Conservation (phyloP, 2,113 vertebrate genomes). For the Macroglossus sobrinus region DNA sequence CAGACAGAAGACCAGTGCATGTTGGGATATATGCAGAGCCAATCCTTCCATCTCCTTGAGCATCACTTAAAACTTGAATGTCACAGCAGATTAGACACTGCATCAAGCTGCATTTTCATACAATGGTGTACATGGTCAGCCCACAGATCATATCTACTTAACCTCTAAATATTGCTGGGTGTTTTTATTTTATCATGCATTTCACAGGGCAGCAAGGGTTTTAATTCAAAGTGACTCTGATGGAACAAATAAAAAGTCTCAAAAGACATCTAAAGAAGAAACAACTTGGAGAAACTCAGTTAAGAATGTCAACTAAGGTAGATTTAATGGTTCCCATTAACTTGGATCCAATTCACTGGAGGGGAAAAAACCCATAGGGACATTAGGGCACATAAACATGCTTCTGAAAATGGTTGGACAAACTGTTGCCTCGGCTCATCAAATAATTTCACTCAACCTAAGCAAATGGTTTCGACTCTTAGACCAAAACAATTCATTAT, state of each 20-base stretch:
- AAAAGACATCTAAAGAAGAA: conserved; percentile 71
- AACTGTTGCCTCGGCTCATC: conserved; percentile 21
- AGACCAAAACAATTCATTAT: conserved; percentile 35
- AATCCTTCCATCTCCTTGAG: conserved; percentile 82
- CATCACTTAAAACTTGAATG: conserved; percentile 87
- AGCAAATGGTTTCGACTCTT: conserved; percentile 42
- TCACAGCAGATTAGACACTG: conserved; percentile 84
- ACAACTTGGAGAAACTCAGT: conserved; percentile 41
- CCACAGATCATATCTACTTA: conserved; percentile 71
- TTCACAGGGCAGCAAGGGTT: conserved; percentile 58
- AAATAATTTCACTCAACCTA: conserved; percentile 14
- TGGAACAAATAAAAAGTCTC: conserved; percentile 73
- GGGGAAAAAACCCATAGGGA: conserved; percentile 62
- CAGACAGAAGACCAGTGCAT: conserved; percentile 87
- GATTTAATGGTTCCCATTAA: conserved; percentile 74
- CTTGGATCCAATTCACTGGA: conserved; percentile 65
- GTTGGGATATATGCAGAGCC: conserved; percentile 82
- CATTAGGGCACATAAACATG: conserved; percentile 59
- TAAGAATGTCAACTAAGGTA: conserved; percentile 61
- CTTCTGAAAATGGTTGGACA: conserved; percentile 66
- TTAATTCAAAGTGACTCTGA: conserved; percentile 75
- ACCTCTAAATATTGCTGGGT: conserved; percentile 73
- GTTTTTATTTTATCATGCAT: conserved; percentile 59
- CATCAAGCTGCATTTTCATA: conserved; percentile 74
- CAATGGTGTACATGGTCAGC: conserved; percentile 51